Conservation (phyloP, 1,140 invertebrate genomes). For the Zaprionus kolodkinae region DNA sequence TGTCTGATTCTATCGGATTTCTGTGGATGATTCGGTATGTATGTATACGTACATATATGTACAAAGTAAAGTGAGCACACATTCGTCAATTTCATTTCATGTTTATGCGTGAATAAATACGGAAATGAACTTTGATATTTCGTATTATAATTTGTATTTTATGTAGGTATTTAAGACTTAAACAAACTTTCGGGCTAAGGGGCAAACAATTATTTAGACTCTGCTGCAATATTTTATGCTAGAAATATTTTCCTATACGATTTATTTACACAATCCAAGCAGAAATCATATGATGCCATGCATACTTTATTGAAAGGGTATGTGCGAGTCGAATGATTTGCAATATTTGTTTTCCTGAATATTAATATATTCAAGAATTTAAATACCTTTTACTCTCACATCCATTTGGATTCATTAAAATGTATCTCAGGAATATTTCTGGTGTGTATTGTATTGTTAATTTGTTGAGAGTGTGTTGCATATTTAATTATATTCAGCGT, state of each 20-base stretch:
- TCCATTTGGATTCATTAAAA: slow-evolving; percentile 3
- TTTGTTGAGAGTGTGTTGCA: slow-evolving; percentile 38
- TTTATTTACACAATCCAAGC: not conserved
- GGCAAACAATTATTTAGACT: not conserved
- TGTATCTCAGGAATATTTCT: slow-evolving; percentile 1
- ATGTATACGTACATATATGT: not conserved
- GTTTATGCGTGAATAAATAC: slow-evolving; percentile 63
- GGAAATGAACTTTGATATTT: slow-evolving; percentile 45
- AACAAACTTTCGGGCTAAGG: not conserved
- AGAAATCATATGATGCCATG: not conserved
- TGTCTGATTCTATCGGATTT: slow-evolving; percentile 36
- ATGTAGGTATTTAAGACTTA: not conserved
- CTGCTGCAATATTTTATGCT: no score
- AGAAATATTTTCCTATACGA: not conserved
- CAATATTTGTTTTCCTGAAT: not conserved
- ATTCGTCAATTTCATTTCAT: slow-evolving; percentile 38
- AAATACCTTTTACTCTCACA: slow-evolving; percentile 14
- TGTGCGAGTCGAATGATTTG: not conserved
- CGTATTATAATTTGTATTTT: slow-evolving; percentile 9
- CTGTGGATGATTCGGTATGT: slow-evolving; percentile 22
- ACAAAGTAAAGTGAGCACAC: not conserved
- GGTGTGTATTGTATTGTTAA: slow-evolving; percentile 39
- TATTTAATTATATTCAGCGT: slow-evolving; percentile 72
- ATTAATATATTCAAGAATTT: slow-evolving; percentile 9
- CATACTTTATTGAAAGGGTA: not conserved